These are phyloP conservation scores for Tetranychus urticae DNA, from an alignment of 1,140 invertebrate species.

Conservation along the genomic window DNA sequence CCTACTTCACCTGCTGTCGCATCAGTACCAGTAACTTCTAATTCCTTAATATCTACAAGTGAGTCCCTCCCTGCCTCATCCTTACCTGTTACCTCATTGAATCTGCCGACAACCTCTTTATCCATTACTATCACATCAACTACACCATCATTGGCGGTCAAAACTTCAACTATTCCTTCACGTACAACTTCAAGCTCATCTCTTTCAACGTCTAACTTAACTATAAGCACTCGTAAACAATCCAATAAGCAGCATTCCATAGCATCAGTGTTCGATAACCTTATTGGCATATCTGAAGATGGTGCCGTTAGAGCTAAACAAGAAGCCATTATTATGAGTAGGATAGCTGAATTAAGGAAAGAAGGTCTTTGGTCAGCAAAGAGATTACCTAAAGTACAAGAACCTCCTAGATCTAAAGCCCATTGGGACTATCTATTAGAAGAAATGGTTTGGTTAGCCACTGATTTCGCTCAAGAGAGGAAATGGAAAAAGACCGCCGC, in stretches of 20 bases:
- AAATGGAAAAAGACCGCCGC: conserved; percentile 92
- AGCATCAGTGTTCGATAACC: conserved; percentile 28
- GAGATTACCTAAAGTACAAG: conserved; percentile 69
- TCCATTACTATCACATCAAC: neutral
- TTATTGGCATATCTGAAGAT: conserved; percentile 36
- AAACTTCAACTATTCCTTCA: neutral
- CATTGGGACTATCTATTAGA: conserved; percentile 97
- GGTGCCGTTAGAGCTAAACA: conserved; percentile 67
- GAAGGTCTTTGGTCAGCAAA: conserved; percentile 81
- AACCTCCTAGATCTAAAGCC: conserved; percentile 64
- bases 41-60: neutral
- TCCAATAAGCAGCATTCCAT: conserved; percentile 17
- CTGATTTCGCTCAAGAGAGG: conserved; percentile 86
- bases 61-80: neutral
- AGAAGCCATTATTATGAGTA: conserved; percentile 77
- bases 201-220: neutral
- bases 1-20: neutral
- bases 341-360: conserved; percentile 45
- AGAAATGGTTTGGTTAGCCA: conserved; percentile 93
- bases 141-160: neutral
- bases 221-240: neutral
- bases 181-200: neutral
- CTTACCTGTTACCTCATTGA: neutral
- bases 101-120: neutral
- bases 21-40: neutral